Base-by-base conservation (phyloP, 1,140 invertebrate genomes). In the Neuroterus valhalla region DNA sequence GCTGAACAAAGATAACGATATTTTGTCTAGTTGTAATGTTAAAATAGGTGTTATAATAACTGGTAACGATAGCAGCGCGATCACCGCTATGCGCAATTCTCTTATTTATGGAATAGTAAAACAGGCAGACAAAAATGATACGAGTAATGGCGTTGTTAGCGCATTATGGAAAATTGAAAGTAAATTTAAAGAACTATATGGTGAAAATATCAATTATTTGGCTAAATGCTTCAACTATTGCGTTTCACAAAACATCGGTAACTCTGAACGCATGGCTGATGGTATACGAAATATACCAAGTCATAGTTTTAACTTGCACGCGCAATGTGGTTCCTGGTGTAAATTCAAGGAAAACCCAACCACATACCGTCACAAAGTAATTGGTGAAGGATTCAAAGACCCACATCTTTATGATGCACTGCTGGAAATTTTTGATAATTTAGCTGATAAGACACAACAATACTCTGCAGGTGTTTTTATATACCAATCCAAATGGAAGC, bases 101-200 rank as follows among this genome's bases (percentile, higher is more conserved):
- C 72, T 0, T 48, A 23, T 66, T 17, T 62, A 75, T 55, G 68
- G 73, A 21, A 31, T 82, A 55, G 66, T 80, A 11, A 82, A 80
- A 70, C 70, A 76, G n/a, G 70, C 74, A 11, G 76, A 80, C 46
- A 77, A 75, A 67, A 78, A 78, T 55, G 78, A 82, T 62, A 80
- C 71, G 0, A 62, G 68, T 50, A 78, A 79, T 48, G 78, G 78
- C 5, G 74, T 81, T 19, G 70, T 75, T 3, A 71, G 43, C 23
- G 52, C 31, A 21, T 72, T 81, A 44, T 79, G 72, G 68, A 68
- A 80, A 68, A 38, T 79, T 3, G 45, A 73, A 70, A 76, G 76
- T 23, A 78, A 69, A 14, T 55, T 71, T 55, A 76, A 77, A 67
- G 70, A 70, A 46, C 70, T 79, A 0, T 76, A 66, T n/a, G 26